Evolutionary conservation across 2,888 invertebrate species (phyloP), one percentile per base, ranked within the genome.

Genomic region (Syrphus vitripennis): DNA sequence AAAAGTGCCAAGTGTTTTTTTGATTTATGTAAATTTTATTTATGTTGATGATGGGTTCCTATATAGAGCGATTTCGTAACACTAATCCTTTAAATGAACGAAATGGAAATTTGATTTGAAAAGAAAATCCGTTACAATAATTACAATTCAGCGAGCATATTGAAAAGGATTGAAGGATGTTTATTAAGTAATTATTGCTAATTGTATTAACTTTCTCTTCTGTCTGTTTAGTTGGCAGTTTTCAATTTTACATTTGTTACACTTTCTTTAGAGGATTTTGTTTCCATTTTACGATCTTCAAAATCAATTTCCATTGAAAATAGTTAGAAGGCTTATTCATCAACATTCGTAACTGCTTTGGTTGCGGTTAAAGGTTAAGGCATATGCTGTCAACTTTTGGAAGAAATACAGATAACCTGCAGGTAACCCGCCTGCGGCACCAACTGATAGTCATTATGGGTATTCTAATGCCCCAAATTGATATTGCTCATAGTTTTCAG

Each of bases 21-120:
- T 84, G 80, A 84, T 84, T 84, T 80, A 84, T 84, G 80, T 45
- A 76, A 76, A 80, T 80, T 72, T 61, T 76, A 84, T 71, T 81
- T 45, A 48, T 67, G 71, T 71, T 80, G 80, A 84, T 72, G 65
- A 83, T 75, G 63, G 59, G 65, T 10, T 34, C n/a, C 10, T 9
- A 9, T 34, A 7, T 42, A 63, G 26, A 40, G 29, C 14, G 61
- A 67, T 61, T 61, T 24, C 24, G 61, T 40, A 40, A 61, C 9
- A 24, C 61, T 40, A 61, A 61, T 61, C 24, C 24, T 14, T 9
- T 21, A n/a, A 21, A 24, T n/a, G 3, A 34, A 57, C 1, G 40
- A n/a, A 61, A 50, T 50, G 50, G n/a, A 26, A 50, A 24, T 61
- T 40, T 61, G 24, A 61, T 40, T 61, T 40, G 24, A 40, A 40